Evolutionary conservation across 2,113 vertebrate genomes (phyloP).

Genomic region (Sigmodon hispidus): DNA sequence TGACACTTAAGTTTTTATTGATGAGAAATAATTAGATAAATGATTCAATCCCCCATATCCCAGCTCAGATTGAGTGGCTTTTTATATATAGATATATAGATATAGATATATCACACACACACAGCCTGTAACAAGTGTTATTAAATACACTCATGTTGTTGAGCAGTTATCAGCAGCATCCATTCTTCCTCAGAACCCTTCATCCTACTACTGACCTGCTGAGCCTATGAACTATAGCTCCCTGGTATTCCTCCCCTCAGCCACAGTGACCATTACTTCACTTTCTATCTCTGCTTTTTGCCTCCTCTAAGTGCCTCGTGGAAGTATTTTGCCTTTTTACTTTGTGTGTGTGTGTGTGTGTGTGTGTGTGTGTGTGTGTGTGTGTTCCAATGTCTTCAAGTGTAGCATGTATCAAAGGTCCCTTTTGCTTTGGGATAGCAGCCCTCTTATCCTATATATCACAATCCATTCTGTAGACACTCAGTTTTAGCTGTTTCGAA

Average conservation of each 20-base stretch:
- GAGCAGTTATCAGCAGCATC: neutral
- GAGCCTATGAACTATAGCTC: neutral
- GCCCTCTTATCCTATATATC: neutral
- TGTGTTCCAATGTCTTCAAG: neutral
- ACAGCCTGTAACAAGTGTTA: neutral
- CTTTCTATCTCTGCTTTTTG: neutral
- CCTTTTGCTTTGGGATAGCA: neutral
- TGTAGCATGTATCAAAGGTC: neutral
- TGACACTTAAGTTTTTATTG: too few species aligned
- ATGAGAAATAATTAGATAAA: too few species aligned
- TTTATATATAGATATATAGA: too few species aligned
- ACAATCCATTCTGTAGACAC: neutral
- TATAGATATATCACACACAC: too few species aligned
- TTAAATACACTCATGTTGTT: neutral
- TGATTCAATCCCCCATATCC: neutral
- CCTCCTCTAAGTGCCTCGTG: neutral
- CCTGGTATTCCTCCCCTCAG: too few species aligned
- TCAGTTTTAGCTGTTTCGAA: neutral
- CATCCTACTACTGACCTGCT: neutral
- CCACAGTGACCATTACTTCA: neutral
- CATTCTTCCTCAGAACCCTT: neutral
- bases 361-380: too few species aligned
- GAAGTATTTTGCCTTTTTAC: neutral
- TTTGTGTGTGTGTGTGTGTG: too few species aligned
- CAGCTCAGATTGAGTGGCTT: neutral